Percentiles rank a stretch among this genome's conserved stretches.
These are phyloP conservation scores for Hoplodrina ambigua DNA, from an alignment of 2,888 invertebrate species.

Conservation along the genomic window DNA sequence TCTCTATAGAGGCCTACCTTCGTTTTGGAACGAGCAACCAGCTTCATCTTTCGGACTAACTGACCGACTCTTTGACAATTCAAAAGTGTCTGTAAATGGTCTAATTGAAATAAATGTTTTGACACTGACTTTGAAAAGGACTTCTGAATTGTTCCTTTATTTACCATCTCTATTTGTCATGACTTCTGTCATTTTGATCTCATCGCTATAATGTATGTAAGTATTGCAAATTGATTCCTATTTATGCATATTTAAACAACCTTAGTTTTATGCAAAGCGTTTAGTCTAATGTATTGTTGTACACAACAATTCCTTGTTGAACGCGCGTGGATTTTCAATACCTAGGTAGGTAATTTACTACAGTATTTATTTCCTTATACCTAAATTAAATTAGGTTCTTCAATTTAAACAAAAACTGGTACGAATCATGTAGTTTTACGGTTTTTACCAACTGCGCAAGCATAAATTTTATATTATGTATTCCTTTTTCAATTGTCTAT, in stretches of 20 bases:
- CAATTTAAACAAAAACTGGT: constrained; percentile 10
- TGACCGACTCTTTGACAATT: too few relatives aligned
- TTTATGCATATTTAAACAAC: constrained; percentile 44
- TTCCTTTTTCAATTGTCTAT: not conserved
- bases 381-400: not conserved
- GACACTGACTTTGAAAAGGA: too few relatives aligned
- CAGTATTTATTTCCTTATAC: constrained; percentile 1
- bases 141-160: not conserved
- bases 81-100: too few relatives aligned
- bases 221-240: constrained; percentile 36
- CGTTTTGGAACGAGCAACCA: too few relatives aligned
- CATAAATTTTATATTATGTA: not conserved
- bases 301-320: constrained; percentile 21
- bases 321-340: constrained; percentile 42
- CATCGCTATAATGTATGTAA: constrained; percentile 11
- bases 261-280: constrained; percentile 54
- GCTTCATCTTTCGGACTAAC: too few relatives aligned
- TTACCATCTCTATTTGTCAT: not conserved
- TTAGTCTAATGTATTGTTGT: constrained; percentile 12
- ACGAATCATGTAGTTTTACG: not conserved
- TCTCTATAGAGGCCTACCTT: too few relatives aligned
- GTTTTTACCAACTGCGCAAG: constrained; percentile 7
- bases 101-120: too few relatives aligned
- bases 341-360: constrained; percentile 1
- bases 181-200: not conserved